Conservation (phyloP, 2,797 vertebrate species). For the Siniperca obscura region DNA sequence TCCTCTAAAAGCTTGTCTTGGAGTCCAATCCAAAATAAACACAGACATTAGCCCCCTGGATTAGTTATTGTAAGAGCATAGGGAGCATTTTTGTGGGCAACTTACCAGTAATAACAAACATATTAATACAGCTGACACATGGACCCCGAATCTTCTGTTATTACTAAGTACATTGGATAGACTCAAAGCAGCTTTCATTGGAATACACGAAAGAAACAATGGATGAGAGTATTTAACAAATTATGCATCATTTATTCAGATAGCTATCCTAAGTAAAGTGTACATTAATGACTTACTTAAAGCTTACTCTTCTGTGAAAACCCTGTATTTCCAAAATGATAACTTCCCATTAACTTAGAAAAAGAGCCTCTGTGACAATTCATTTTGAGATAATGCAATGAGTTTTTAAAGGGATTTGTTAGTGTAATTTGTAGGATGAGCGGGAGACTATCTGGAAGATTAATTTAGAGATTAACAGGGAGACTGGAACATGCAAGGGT, state of each 20-base stretch:
- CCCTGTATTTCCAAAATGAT: not conserved
- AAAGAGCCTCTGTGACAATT: not conserved
- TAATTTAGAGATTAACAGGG: not conserved
- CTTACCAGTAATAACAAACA: not conserved
- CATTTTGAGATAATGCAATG: not conserved
- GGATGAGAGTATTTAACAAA: conserved; percentile 17
- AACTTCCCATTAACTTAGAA: not conserved
- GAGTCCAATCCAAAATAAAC: not conserved
- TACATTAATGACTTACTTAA: conserved; percentile 1
- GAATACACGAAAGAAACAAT: not conserved
- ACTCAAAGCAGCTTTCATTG: not conserved
- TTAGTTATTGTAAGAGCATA: not conserved
- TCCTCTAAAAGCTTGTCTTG: not conserved
- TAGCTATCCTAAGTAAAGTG: conserved; percentile 1
- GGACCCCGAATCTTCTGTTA: not conserved
- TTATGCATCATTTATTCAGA: conserved; percentile 17
- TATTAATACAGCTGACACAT: not conserved
- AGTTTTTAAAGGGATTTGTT: not conserved
- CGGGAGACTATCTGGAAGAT: not conserved
- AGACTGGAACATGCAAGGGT: not conserved
- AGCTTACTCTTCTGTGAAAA: not conserved
- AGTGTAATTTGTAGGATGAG: not conserved
- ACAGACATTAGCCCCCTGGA: not conserved
- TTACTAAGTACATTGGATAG: not conserved
- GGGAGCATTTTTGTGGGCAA: not conserved